A percentile compares a stretch with the other conserved stretches of the same genome.
phyloP scores from a whole-genome alignment of 2,797 vertebrate species.

The Allenopithecus nigroviridis region DNA sequence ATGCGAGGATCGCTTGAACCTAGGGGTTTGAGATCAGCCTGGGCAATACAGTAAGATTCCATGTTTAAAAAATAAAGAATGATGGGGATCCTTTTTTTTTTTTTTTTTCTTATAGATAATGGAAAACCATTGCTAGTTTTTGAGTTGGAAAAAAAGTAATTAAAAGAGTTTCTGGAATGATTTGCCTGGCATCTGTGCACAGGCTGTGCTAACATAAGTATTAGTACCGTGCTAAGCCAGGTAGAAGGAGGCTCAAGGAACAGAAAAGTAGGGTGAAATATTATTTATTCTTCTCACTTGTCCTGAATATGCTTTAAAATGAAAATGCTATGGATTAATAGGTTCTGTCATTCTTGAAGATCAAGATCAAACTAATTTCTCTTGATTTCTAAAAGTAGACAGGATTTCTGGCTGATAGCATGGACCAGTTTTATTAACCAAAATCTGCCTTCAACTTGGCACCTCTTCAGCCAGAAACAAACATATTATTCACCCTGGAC shows the following conservation, averaged over 20 bases:
- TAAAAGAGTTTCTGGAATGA: background rate
- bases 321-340: background rate
- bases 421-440: constrained; percentile 49
- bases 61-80: background rate
- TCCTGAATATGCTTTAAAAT: background rate
- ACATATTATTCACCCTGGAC: constrained; percentile 67
- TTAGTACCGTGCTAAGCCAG: background rate
- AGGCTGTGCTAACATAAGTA: fast-evolving
- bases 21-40: background rate
- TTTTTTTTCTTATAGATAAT: background rate
- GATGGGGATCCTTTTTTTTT: background rate
- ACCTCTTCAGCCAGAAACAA: constrained; percentile 70
- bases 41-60: background rate
- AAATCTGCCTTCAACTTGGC: constrained; percentile 63
- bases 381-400: background rate
- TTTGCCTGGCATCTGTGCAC: background rate
- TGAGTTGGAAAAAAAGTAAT: background rate
- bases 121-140: background rate
- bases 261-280: background rate
- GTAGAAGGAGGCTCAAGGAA: background rate
- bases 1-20: background rate
- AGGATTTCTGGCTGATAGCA: constrained; percentile 25
- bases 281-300: background rate
- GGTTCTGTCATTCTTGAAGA: background rate
- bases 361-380: constrained; percentile 20